Evolutionary conservation across 2,888 invertebrate genomes (phyloP).

Genomic region (Endotricha flammealis): DNA sequence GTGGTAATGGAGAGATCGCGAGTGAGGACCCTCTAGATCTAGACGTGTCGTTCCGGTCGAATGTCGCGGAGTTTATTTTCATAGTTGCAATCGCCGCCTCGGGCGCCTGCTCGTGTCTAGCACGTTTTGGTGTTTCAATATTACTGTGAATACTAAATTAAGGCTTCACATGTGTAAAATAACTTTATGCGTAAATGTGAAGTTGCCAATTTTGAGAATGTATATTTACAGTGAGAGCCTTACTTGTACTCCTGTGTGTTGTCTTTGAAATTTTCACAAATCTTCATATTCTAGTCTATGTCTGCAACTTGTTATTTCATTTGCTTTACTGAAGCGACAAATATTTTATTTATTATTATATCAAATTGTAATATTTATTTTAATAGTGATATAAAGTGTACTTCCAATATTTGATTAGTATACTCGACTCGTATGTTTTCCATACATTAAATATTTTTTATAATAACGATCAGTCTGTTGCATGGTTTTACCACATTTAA

Average conservation of each 20-base stretch:
- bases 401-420: constrained; percentile 45
- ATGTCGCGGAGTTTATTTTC: constrained; percentile 18
- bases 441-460: constrained; percentile 52
- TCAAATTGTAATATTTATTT: constrained; percentile 40
- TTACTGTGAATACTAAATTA: constrained; percentile 18
- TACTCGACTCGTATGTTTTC: constrained; percentile 39
- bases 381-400: constrained; percentile 39
- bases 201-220: constrained; percentile 47
- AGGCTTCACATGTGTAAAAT: constrained; percentile 30
- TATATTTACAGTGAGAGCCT: constrained; percentile 44
- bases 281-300: constrained; percentile 65
- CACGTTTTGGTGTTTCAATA: constrained; percentile 20
- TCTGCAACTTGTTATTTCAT: constrained; percentile 53
- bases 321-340: constrained; percentile 33
- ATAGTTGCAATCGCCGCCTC: constrained; percentile 11
- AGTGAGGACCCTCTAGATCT: constrained; percentile 12
- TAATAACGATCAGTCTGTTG: constrained; percentile 53
- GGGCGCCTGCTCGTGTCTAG: constrained; percentile 20
- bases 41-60: constrained; percentile 11
- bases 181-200: constrained; percentile 32
- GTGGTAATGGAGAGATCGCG: constrained; percentile 1
- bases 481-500: constrained; percentile 60
- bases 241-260: constrained; percentile 35
- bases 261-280: constrained; percentile 48
- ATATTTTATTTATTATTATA: constrained; percentile 37